These are phyloP conservation scores for Phrynosoma blainvillii DNA, from an alignment of 2,113 vertebrate genomes.

Conservation along the genomic window DNA sequence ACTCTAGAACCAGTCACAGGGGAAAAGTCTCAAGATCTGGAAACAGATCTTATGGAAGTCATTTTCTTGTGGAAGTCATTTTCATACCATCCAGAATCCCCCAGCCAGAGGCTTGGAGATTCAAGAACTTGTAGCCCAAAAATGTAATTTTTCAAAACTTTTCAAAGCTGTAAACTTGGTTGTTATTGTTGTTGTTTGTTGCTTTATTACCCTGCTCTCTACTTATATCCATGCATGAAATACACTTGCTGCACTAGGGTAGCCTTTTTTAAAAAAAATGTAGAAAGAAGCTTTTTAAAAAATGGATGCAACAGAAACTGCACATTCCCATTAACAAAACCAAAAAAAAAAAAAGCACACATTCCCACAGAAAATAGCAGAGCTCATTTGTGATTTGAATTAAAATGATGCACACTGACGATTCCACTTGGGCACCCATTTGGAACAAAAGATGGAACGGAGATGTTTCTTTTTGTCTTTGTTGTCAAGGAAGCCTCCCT, in stretches of 20 bases:
- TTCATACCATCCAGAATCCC: too few relatives aligned
- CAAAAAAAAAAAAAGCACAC: constrained; percentile 22
- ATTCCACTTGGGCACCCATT: constrained; percentile 21
- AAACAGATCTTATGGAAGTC: background rate
- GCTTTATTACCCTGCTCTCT: background rate
- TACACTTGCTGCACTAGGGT: background rate
- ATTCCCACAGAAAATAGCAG: constrained; percentile 36
- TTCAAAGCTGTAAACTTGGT: background rate
- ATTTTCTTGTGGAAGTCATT: too few relatives aligned
- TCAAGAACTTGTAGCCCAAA: too few relatives aligned
- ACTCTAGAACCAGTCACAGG: background rate
- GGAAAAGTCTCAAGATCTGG: background rate
- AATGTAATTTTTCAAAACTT: too few relatives aligned
- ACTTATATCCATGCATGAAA: background rate
- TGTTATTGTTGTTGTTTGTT: background rate
- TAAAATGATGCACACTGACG: constrained; percentile 33
- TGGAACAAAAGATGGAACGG: constrained; percentile 33
- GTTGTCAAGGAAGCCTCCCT: constrained; percentile 39
- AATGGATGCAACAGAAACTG: constrained; percentile 41
- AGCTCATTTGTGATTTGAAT: constrained; percentile 56
- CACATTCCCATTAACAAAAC: constrained; percentile 22
- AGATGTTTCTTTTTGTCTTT: constrained; percentile 39
- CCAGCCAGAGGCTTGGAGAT: too few relatives aligned
- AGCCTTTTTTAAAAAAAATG: background rate
- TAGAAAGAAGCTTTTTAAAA: constrained; percentile 24